Percentiles rank a stretch among this genome's conserved stretches.
Conservation (phyloP, 2,113 vertebrate species). For the Bostrychus sinensis region DNA sequence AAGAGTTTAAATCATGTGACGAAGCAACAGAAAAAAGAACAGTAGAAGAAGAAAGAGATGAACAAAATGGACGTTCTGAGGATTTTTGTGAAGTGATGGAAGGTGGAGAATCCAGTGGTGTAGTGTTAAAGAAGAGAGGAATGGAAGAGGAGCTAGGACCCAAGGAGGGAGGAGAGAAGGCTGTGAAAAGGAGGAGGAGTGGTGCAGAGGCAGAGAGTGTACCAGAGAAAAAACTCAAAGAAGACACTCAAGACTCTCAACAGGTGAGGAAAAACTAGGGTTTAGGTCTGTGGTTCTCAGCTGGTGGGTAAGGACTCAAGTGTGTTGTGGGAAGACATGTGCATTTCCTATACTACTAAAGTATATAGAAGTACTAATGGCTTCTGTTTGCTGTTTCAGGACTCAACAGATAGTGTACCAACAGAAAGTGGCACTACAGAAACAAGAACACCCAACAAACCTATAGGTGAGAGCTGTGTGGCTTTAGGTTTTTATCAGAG, state of each 20-base stretch:
- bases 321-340: too few relatives aligned
- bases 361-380: too few relatives aligned
- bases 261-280: neutral
- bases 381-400: neutral
- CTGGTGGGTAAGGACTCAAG: too few relatives aligned
- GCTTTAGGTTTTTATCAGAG: too few relatives aligned
- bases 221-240: neutral
- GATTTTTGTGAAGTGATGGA: too few relatives aligned
- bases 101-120: too few relatives aligned
- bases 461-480: neutral
- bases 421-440: neutral
- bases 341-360: too few relatives aligned
- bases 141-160: neutral
- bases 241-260: neutral
- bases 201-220: neutral
- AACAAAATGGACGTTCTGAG: neutral
- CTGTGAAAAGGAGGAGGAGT: neutral
- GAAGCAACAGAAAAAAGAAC: too few relatives aligned
- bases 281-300: too few relatives aligned
- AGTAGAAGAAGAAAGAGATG: too few relatives aligned
- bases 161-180: neutral
- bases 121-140: neutral
- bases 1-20: neutral
- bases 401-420: neutral
- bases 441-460: neutral